Percentiles rank a stretch among this genome's conserved stretches.
These are phyloP conservation scores for Synergus gifuensis DNA, from an alignment of 2,888 invertebrate genomes.

Conservation along the genomic window DNA sequence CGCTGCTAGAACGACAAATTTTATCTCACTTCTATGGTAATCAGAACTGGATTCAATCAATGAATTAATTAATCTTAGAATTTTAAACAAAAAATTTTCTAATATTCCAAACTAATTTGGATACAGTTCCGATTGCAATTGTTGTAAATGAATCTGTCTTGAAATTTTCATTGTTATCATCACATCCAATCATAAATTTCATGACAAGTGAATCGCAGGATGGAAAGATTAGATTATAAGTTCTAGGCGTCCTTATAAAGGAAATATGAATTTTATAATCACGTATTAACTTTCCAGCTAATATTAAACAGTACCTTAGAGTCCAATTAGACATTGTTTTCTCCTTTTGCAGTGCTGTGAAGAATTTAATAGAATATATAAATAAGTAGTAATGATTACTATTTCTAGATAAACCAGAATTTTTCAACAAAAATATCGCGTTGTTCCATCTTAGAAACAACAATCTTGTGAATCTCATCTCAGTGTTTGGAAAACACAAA, in stretches of 20 bases:
- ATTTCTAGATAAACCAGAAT: not conserved
- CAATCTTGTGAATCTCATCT: not conserved
- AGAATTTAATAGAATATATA: not conserved
- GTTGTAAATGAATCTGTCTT: not conserved
- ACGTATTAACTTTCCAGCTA: not conserved
- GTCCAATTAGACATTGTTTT: not conserved
- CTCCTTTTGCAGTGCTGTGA: not conserved
- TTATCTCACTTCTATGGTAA: conserved; percentile 27
- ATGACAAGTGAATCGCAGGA: conserved; percentile 12
- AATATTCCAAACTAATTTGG: not conserved
- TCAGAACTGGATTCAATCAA: conserved; percentile 20
- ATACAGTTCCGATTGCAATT: conserved; percentile 27
- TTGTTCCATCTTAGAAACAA: not conserved
- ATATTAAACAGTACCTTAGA: conserved; percentile 2
- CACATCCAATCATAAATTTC: conserved; percentile 9
- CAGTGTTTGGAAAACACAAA: not conserved
- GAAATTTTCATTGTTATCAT: conserved; percentile 24
- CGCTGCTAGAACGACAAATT: conserved; percentile 29
- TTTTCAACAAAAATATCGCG: not conserved
- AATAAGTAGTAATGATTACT: not conserved
- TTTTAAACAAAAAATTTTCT: not conserved
- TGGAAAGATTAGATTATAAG: conserved; percentile 14
- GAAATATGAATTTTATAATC: not conserved
- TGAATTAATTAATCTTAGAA: not conserved
- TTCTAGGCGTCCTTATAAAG: conserved; percentile 5